Base-by-base conservation (phyloP, 2,888 invertebrate species). In the Gortyna flavago region DNA sequence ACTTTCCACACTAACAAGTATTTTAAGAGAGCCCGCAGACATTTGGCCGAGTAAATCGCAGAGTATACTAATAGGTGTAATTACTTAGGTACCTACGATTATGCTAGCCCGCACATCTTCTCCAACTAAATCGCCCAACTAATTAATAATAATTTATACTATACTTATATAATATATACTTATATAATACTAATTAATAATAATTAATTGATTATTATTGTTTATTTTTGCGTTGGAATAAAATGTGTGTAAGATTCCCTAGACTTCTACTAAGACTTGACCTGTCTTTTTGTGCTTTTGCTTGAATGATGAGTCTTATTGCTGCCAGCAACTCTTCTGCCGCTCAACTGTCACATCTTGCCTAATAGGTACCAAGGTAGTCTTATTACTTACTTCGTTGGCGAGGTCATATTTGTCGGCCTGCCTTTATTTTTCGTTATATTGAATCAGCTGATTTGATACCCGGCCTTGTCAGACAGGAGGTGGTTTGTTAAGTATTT, bases 391-490 rank as follows among this genome's bases (percentile, higher is more conserved):
- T 65, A 48, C 8, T 29, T 11, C 5, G 0, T 16, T 51, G n/a
- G 9, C 44, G 35, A 57, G 44, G 32, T 32, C 32, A 74, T 51
- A 32, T 29, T 35, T 29, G 44, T 13, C 16, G 21, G 11, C 44
- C n/a, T 21, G 18, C 32, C 9, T 54, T 54, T 54, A 54, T 64
- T 54, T 54, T 54, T 54, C 54, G 73, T 54, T 35, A 32, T 41
- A 61, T 61, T 48, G 9, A 73, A 32, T 62, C 16, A 74, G 54
- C 44, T 64, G 74, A 35, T 35, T 61, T 35, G 21, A 48, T 61
- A 74, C 16, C 13, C 18, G 13, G 3, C 21, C 48, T 38, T 72
- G 61, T 38, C 18, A 48, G 48, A 32, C 13, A 25, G 29, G 3
- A 25, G 29, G 3, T 25, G 13, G 1, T 38, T 68, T 44, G 9